Percentiles rank a stretch among this genome's conserved stretches.
These are phyloP conservation scores for Drosophila niveifrons DNA, from an alignment of 2,888 invertebrate species.

Conservation along the genomic window DNA sequence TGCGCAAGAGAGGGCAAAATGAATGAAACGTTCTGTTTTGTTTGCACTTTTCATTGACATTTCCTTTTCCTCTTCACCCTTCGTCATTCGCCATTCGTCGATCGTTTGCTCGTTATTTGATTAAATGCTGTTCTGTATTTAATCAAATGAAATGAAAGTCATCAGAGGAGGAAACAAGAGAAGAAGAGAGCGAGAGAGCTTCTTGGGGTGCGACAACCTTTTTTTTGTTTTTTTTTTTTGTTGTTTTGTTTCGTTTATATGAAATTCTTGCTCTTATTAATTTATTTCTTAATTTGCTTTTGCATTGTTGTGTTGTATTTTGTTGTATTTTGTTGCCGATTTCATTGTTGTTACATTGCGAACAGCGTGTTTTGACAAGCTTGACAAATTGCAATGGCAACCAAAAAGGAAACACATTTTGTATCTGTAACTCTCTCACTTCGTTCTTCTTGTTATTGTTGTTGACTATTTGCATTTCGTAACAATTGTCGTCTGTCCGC, in stretches of 20 bases:
- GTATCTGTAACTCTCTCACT: slow-evolving; percentile 12
- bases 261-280: slow-evolving; percentile 16
- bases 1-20: slow-evolving; percentile 16
- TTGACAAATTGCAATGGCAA: slow-evolving; percentile 45
- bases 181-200: not conserved
- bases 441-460: slow-evolving; percentile 1
- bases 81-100: slow-evolving; percentile 3
- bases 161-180: not conserved
- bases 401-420: slow-evolving; percentile 12
- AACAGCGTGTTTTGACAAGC: slow-evolving; percentile 40
- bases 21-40: slow-evolving; percentile 38
- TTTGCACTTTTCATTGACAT: slow-evolving; percentile 64
- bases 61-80: not conserved
- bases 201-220: slow-evolving; percentile 47
- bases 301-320: not conserved
- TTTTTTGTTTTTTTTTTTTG: no score
- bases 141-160: slow-evolving; percentile 67
- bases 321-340: not conserved
- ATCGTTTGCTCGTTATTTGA: slow-evolving; percentile 53
- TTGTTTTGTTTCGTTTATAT: not conserved
- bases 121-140: slow-evolving; percentile 73
- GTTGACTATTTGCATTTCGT: slow-evolving; percentile 52
- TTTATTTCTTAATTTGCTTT: slow-evolving; percentile 21
- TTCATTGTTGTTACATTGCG: no score
- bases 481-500: slow-evolving; percentile 39